Conservation (phyloP, 2,888 invertebrate species). For the Caenorhabditis parvicauda region DNA sequence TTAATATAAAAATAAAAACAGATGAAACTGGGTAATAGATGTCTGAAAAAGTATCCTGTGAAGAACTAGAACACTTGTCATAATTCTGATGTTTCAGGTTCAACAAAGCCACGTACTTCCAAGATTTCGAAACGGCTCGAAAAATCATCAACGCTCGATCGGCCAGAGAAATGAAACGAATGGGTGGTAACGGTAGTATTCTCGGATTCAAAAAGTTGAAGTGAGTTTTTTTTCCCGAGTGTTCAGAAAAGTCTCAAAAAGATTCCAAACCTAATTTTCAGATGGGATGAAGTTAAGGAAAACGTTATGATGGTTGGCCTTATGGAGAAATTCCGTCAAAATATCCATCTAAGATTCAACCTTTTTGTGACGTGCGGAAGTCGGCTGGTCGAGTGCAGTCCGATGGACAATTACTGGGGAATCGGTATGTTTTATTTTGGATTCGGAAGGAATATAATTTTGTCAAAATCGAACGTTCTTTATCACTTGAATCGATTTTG, state of each 20-base stretch:
- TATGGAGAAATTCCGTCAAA: slow-evolving; percentile 25
- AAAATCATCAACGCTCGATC: slow-evolving; percentile 4
- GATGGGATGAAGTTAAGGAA: slow-evolving; percentile 30
- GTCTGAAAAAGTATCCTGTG: background rate
- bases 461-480: background rate
- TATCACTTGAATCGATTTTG: no score
- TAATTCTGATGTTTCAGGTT: slow-evolving; percentile 18
- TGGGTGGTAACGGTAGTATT: slow-evolving; percentile 7
- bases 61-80: no score
- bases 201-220: background rate
- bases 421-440: slow-evolving; percentile 18
- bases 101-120: slow-evolving; percentile 17
- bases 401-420: slow-evolving; percentile 40
- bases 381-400: slow-evolving; percentile 34
- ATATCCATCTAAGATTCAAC: slow-evolving; percentile 14
- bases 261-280: slow-evolving; percentile 6
- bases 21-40: no score
- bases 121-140: slow-evolving; percentile 3
- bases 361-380: slow-evolving; percentile 34
- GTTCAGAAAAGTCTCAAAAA: background rate
- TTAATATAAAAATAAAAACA: no score
- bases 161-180: slow-evolving; percentile 23
- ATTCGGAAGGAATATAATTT: background rate
- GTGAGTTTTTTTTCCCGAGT: background rate
- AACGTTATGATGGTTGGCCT: slow-evolving; percentile 32